phyloP scores from a whole-genome alignment of 2,797 vertebrate genomes.

The Monodelphis domestica region DNA sequence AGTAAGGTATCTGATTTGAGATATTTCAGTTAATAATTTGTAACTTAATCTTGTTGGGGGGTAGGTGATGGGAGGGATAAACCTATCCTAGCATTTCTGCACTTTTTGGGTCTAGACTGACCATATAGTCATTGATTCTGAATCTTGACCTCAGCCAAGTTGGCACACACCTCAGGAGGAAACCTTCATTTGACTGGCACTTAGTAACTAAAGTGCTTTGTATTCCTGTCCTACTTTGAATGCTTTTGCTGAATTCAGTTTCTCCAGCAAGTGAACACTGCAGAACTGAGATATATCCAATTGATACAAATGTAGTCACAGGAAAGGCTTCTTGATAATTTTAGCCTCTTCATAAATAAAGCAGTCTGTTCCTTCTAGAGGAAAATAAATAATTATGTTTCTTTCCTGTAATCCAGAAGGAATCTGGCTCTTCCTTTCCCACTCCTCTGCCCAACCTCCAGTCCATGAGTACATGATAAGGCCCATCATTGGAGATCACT shows the following conservation, averaged over 20 bases:
- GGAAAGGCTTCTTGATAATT: not conserved
- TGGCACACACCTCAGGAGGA: slow-evolving; percentile 38
- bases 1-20: not conserved
- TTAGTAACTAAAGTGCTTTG: slow-evolving; percentile 46
- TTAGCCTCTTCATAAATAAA: not conserved
- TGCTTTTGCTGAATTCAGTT: slow-evolving; percentile 36
- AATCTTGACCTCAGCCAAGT: slow-evolving; percentile 50
- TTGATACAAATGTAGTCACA: fast-evolving
- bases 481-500: not conserved
- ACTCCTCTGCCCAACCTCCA: not conserved
- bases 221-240: slow-evolving; percentile 62
- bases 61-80: too few species aligned
- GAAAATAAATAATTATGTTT: not conserved
- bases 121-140: slow-evolving; percentile 22
- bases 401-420: not conserved
- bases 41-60: not conserved
- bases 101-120: slow-evolving; percentile 53
- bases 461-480: not conserved
- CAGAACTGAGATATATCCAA: slow-evolving; percentile 4
- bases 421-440: not conserved
- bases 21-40: not conserved
- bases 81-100: slow-evolving; percentile 23
- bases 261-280: slow-evolving; percentile 38
- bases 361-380: not conserved
- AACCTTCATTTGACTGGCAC: slow-evolving; percentile 43